phyloP scores from a whole-genome alignment of 2,888 invertebrate species.

The Autographa gamma region DNA sequence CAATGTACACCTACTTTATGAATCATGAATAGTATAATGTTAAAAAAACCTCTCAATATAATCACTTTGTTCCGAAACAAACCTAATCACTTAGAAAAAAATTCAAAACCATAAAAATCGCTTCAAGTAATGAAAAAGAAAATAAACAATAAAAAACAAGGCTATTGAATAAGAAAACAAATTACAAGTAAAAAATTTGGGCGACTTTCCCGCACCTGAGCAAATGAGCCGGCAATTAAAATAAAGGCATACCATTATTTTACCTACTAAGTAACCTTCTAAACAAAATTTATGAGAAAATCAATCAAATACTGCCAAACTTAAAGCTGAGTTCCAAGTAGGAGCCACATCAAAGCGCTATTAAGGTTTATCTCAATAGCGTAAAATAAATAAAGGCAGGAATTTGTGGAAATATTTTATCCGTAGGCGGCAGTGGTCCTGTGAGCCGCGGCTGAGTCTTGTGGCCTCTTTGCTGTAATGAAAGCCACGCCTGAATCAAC shows the following conservation, averaged over 20 bases:
- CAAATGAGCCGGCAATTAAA: slow-evolving; percentile 64
- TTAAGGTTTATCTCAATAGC: slow-evolving; percentile 86
- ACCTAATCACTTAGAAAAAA: background rate
- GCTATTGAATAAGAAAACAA: slow-evolving; percentile 1
- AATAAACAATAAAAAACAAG: background rate
- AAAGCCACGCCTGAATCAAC: slow-evolving; percentile 79
- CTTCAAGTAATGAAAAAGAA: background rate
- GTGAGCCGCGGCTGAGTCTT: slow-evolving; percentile 74
- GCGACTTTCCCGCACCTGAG: slow-evolving; percentile 38
- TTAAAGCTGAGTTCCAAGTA: slow-evolving; percentile 76
- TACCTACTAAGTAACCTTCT: slow-evolving; percentile 68
- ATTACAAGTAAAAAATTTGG: slow-evolving; percentile 12
- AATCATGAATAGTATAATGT: background rate
- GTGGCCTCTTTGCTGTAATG: slow-evolving; percentile 85
- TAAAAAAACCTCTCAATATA: background rate
- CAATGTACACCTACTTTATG: background rate
- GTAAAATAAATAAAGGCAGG: slow-evolving; percentile 85
- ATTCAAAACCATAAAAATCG: background rate
- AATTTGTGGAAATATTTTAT: slow-evolving; percentile 86
- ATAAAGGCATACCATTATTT: slow-evolving; percentile 55
- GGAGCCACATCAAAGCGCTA: slow-evolving; percentile 86
- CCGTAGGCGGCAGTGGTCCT: slow-evolving; percentile 74
- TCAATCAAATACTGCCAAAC: slow-evolving; percentile 85
- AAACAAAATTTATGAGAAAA: slow-evolving; percentile 76
- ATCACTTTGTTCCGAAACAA: background rate